Evolutionary conservation across 2,888 invertebrate genomes (phyloP).

Genomic region (Drosophila neonasuta): DNA sequence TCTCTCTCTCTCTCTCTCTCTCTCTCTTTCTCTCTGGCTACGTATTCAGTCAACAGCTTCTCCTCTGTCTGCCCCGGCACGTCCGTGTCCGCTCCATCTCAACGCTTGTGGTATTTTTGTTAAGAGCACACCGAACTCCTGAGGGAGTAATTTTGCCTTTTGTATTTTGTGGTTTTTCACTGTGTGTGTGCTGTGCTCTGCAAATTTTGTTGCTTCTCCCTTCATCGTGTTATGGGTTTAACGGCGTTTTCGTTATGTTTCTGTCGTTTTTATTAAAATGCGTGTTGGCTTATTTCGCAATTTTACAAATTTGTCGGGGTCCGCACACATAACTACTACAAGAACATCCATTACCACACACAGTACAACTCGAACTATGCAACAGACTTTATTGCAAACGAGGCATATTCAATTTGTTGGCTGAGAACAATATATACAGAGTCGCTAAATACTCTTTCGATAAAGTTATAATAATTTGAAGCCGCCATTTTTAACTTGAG

Average conservation of each 20-base stretch:
- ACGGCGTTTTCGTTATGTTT: constrained; percentile 26
- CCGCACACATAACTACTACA: constrained; percentile 23
- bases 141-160: constrained; percentile 72
- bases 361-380: background rate
- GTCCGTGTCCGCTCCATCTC: background rate
- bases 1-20: too few species aligned
- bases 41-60: background rate
- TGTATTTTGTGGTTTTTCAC: constrained; percentile 67
- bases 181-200: constrained; percentile 35
- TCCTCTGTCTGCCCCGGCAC: background rate
- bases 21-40: background rate
- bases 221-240: constrained; percentile 30
- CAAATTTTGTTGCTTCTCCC: constrained; percentile 41
- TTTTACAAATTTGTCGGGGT: constrained; percentile 60
- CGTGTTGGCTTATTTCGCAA: constrained; percentile 51
- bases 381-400: background rate
- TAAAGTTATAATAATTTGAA: background rate
- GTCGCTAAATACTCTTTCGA: background rate
- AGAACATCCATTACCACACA: background rate
- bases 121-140: constrained; percentile 43
- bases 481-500: constrained; percentile 5
- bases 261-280: constrained; percentile 43
- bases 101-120: constrained; percentile 43
- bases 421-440: background rate
- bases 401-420: constrained; percentile 2